Percentiles rank a stretch among this genome's conserved stretches.
Evolutionary conservation across 2,797 vertebrate species (phyloP).

Genomic region (Eutrigla gurnardus): DNA sequence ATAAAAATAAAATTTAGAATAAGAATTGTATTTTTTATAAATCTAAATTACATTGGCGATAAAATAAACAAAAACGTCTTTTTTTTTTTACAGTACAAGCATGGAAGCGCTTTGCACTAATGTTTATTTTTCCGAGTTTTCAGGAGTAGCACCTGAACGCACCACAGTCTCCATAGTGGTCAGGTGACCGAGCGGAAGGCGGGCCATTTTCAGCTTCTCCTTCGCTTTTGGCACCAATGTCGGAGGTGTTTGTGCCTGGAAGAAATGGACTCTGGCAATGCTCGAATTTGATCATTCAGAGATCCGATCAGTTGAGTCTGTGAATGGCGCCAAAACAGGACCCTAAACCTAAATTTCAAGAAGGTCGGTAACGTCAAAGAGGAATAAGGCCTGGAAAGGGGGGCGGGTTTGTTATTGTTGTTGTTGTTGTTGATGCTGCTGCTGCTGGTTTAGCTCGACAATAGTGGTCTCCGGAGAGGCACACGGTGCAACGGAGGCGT

Average conservation of each 20-base stretch:
- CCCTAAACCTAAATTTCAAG: constrained; percentile 98
- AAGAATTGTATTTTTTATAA: neutral
- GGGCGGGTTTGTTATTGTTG: constrained; percentile 80
- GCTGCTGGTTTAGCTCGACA: constrained; percentile 25
- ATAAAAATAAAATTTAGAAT: neutral
- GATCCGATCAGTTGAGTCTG: constrained; percentile 87
- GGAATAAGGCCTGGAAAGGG: constrained; percentile 18
- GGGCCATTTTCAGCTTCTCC: constrained; percentile 60
- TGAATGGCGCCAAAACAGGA: constrained; percentile 99
- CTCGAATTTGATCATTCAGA: constrained; percentile 85
- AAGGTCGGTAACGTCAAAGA: constrained; percentile 82
- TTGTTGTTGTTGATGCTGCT: constrained; percentile 56
- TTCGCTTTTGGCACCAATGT: constrained; percentile 65
- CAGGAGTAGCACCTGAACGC: constrained; percentile 22
- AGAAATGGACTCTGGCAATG: constrained; percentile 86
- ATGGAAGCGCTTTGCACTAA: neutral
- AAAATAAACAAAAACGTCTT: neutral
- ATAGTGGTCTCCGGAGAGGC: constrained; percentile 22
- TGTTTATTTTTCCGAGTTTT: neutral
- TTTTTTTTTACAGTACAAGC: neutral
- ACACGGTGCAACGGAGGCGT: neutral
- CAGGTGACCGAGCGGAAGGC: constrained; percentile 67
- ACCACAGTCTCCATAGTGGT: constrained; percentile 33
- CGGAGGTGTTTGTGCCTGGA: constrained; percentile 76
- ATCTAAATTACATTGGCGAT: neutral